Percentiles rank a stretch among this genome's conserved stretches.
phyloP scores from a whole-genome alignment of 1,140 invertebrate species.

The Macrocentrus cingulum region DNA sequence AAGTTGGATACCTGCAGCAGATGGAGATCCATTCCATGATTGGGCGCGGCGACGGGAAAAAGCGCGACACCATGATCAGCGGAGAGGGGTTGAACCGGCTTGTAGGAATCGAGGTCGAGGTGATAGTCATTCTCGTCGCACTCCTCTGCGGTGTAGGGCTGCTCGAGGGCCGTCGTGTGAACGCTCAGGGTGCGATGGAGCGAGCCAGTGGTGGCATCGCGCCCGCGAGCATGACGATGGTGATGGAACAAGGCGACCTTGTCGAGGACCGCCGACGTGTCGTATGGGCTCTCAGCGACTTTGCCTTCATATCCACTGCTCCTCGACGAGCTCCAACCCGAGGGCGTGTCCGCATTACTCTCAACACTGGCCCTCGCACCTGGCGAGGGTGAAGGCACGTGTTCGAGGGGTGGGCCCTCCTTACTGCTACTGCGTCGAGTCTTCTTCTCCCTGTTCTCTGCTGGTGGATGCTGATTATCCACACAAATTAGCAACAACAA shows the following conservation, averaged over 20 bases:
- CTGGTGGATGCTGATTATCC: slow-evolving; percentile 37
- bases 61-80: slow-evolving; percentile 86
- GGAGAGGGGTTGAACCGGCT: slow-evolving; percentile 80
- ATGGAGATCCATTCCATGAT: slow-evolving; percentile 74
- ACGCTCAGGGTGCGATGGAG: slow-evolving; percentile 55
- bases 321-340: slow-evolving; percentile 44
- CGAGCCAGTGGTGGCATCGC: slow-evolving; percentile 56
- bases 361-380: slow-evolving; percentile 44
- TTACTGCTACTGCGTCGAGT: slow-evolving; percentile 45
- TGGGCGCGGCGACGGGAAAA: slow-evolving; percentile 68
- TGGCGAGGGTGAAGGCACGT: slow-evolving; percentile 50
- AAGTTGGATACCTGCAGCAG: slow-evolving; percentile 78
- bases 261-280: slow-evolving; percentile 73
- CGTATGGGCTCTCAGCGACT: slow-evolving; percentile 2
- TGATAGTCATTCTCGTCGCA: slow-evolving; percentile 67
- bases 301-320: slow-evolving; percentile 15
- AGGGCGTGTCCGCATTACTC: slow-evolving; percentile 44
- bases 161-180: slow-evolving; percentile 61
- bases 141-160: slow-evolving; percentile 60
- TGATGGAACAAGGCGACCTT: slow-evolving; percentile 74
- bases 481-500: not conserved
- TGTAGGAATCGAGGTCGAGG: slow-evolving; percentile 76
- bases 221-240: slow-evolving; percentile 68
- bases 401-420: slow-evolving; percentile 50
- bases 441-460: slow-evolving; percentile 44